Percentiles rank a stretch among this genome's conserved stretches.
phyloP scores from a whole-genome alignment of 1,140 invertebrate genomes.

The Megalonaias nervosa region DNA sequence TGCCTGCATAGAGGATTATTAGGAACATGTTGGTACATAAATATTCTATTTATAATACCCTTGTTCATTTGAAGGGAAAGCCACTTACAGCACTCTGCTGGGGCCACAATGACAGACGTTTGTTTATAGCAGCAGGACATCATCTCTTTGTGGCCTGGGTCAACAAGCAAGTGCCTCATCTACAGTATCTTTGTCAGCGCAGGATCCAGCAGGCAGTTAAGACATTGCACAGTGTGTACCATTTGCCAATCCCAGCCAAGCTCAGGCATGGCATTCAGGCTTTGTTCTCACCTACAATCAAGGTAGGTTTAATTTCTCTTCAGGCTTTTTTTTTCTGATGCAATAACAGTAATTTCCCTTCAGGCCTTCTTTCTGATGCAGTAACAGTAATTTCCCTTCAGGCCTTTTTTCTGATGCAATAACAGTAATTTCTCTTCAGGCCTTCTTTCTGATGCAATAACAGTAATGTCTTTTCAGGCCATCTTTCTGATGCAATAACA shows the following conservation, averaged over 20 bases:
- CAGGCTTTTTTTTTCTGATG: too few species aligned
- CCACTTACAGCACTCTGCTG: constrained; percentile 94
- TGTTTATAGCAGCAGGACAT: constrained; percentile 93
- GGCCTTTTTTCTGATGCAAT: too few species aligned
- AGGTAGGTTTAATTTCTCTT: constrained; percentile 75
- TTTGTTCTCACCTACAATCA: constrained; percentile 95
- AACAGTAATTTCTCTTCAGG: too few species aligned
- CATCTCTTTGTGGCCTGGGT: constrained; percentile 92
- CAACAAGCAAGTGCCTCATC: constrained; percentile 84
- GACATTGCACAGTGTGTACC: constrained; percentile 74
- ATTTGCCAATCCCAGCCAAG: constrained; percentile 87
- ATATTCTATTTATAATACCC: too few species aligned
- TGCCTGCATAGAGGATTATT: too few species aligned
- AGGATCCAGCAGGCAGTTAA: constrained; percentile 77
- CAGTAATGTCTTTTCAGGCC: too few species aligned
- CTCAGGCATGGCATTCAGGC: constrained; percentile 88
- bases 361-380: too few species aligned
- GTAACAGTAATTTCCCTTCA: too few species aligned
- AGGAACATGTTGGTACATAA: too few species aligned
- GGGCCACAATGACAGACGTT: constrained; percentile 96
- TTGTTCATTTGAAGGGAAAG: constrained; percentile 74
- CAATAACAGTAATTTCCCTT: too few species aligned
- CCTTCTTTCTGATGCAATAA: too few species aligned
- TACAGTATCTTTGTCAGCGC: constrained; percentile 89
- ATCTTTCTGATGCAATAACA: too few species aligned